A percentile compares a stretch with the other conserved stretches of the same genome.
These are phyloP conservation scores for Oceanodroma tethys DNA, from an alignment of 2,113 vertebrate species.

Conservation along the genomic window DNA sequence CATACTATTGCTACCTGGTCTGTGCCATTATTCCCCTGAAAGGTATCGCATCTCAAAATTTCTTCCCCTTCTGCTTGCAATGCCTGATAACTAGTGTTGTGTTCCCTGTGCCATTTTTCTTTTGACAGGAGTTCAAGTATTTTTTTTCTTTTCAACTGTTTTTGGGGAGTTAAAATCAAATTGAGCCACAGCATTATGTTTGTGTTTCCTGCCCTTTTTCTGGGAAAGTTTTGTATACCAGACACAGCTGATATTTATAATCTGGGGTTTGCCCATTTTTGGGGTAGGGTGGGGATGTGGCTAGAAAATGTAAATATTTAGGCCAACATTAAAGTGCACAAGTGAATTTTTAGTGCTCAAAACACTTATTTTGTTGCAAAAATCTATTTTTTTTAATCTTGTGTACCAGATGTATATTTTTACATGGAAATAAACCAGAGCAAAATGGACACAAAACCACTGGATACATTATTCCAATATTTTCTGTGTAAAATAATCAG, in stretches of 20 bases:
- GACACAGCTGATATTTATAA: constrained; percentile 6
- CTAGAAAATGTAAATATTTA: constrained; percentile 31
- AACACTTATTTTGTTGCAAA: constrained; percentile 17
- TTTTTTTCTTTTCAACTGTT: not conserved
- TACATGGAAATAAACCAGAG: constrained; percentile 36
- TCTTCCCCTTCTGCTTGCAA: not conserved
- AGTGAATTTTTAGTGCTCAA: constrained; percentile 14
- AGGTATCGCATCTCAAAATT: not conserved
- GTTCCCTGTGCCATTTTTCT: not conserved
- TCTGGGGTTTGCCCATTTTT: not conserved
- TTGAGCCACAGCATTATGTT: constrained; percentile 12
- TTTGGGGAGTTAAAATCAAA: not conserved
- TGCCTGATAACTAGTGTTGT: not conserved
- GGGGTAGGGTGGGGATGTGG: not conserved
- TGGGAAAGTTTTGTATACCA: not conserved
- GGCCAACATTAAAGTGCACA: not conserved
- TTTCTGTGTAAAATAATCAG: not conserved
- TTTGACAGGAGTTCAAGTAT: not conserved
- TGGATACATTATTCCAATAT: not conserved
- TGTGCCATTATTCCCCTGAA: not conserved
- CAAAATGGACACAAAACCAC: not conserved
- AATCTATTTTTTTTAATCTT: constrained; percentile 28
- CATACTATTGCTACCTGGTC: not conserved
- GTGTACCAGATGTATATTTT: constrained; percentile 54
- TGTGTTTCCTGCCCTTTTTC: not conserved